Percentiles rank a stretch among this genome's conserved stretches.
Evolutionary conservation across 2,888 invertebrate genomes (phyloP).

Genomic region (Drosophila silvestris): DNA sequence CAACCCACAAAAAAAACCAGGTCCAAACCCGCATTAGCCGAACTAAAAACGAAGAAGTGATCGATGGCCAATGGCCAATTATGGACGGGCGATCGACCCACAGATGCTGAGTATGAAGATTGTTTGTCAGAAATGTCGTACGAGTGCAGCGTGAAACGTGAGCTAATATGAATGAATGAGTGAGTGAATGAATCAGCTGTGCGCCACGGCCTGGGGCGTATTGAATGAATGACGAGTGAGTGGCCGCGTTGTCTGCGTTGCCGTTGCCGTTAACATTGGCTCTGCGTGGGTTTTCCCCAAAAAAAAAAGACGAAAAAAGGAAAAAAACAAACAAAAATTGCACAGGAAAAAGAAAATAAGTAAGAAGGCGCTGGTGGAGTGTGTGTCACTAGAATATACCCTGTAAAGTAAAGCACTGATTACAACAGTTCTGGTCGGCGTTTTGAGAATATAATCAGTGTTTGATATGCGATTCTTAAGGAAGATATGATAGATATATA

Average conservation of each 20-base stretch:
- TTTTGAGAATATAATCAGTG: not conserved
- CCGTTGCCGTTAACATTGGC: not conserved
- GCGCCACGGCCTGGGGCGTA: constrained; percentile 38
- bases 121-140: constrained; percentile 74
- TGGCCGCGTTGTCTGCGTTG: constrained; percentile 54
- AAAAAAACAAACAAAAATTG: constrained; percentile 36
- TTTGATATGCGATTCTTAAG: not conserved
- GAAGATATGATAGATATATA: not conserved
- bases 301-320: not conserved
- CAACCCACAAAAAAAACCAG: constrained; percentile 38
- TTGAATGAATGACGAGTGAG: constrained; percentile 55
- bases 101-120: constrained; percentile 37
- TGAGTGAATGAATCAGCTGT: constrained; percentile 52
- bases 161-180: constrained; percentile 48
- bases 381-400: constrained; percentile 34
- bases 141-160: constrained; percentile 59
- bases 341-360: constrained; percentile 29
- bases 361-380: not conserved
- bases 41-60: constrained; percentile 36
- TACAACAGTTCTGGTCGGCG: not conserved
- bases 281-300: constrained; percentile 47
- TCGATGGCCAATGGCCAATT: constrained; percentile 61
- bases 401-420: not conserved
- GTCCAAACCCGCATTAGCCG: constrained; percentile 52
- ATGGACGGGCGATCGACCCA: constrained; percentile 45